Percentiles rank a stretch among this genome's conserved stretches.
Conservation (phyloP, 2,888 invertebrate species). For the Ennomos quercinarius region DNA sequence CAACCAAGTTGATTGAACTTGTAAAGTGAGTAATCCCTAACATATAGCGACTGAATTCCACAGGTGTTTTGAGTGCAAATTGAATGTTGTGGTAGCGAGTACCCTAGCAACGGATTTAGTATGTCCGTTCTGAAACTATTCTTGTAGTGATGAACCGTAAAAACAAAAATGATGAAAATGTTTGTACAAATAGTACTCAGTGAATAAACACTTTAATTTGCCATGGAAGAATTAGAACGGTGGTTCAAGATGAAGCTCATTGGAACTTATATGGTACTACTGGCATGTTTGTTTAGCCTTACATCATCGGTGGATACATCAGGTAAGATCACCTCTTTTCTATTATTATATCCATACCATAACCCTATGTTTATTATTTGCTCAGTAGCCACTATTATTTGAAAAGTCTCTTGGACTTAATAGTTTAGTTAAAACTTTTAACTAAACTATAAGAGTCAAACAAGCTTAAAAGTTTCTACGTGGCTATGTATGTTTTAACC, state of each 20-base stretch:
- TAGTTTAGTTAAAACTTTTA: too few relatives aligned
- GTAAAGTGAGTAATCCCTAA: conserved; percentile 55
- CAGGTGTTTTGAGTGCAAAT: conserved; percentile 63
- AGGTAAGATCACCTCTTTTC: conserved; percentile 54
- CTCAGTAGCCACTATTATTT: too few relatives aligned
- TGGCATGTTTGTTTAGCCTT: conserved; percentile 40
- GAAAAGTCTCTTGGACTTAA: too few relatives aligned
- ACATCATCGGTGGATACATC: conserved; percentile 61
- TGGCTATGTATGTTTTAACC: too few relatives aligned
- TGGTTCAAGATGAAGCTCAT: conserved; percentile 71
- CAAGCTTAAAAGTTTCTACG: too few relatives aligned
- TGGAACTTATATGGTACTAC: conserved; percentile 56
- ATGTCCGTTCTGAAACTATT: conserved; percentile 25
- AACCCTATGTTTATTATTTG: too few relatives aligned
- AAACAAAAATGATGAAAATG: conserved; percentile 24
- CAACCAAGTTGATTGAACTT: conserved; percentile 83
- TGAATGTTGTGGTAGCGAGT: conserved; percentile 76
- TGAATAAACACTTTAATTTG: conserved; percentile 42
- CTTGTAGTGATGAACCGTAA: conserved; percentile 8
- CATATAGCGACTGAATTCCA: conserved; percentile 69
- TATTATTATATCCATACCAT: too few relatives aligned
- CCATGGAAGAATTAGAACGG: conserved; percentile 80
- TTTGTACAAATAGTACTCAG: conserved; percentile 25
- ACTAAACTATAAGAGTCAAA: too few relatives aligned
- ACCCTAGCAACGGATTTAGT: conserved; percentile 74